These are phyloP conservation scores for Brachypteracias leptosomus DNA, from an alignment of 2,113 vertebrate species.

Conservation along the genomic window DNA sequence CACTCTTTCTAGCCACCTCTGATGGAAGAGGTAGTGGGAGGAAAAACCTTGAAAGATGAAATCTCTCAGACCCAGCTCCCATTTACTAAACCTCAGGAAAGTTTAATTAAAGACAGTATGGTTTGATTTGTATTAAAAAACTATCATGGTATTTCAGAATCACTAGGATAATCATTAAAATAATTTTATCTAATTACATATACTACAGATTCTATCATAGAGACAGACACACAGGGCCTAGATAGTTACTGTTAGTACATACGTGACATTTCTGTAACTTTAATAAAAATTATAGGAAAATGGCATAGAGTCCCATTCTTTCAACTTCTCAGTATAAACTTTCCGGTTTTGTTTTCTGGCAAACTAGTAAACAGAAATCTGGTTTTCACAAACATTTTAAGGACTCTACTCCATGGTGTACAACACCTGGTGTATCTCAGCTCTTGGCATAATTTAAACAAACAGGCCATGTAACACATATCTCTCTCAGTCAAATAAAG, in stretches of 20 bases:
- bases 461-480: slow-evolving; percentile 50
- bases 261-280: background rate
- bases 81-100: background rate
- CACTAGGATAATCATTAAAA: background rate
- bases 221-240: background rate
- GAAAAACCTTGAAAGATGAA: background rate
- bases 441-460: slow-evolving; percentile 54
- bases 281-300: background rate
- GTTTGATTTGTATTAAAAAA: background rate
- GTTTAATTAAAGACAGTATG: background rate
- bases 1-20: background rate
- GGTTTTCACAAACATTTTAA: slow-evolving; percentile 24
- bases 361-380: slow-evolving; percentile 38
- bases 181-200: background rate
- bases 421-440: slow-evolving; percentile 58
- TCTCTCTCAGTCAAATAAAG: slow-evolving; percentile 62
- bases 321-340: background rate
- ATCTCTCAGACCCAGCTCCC: background rate
- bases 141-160: background rate
- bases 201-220: background rate
- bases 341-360: background rate
- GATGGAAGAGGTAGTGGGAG: background rate
- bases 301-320: background rate
- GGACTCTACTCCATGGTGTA: background rate
- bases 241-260: background rate